Conservation (phyloP, 2,113 vertebrate species). For the Oryzias curvinotus region DNA sequence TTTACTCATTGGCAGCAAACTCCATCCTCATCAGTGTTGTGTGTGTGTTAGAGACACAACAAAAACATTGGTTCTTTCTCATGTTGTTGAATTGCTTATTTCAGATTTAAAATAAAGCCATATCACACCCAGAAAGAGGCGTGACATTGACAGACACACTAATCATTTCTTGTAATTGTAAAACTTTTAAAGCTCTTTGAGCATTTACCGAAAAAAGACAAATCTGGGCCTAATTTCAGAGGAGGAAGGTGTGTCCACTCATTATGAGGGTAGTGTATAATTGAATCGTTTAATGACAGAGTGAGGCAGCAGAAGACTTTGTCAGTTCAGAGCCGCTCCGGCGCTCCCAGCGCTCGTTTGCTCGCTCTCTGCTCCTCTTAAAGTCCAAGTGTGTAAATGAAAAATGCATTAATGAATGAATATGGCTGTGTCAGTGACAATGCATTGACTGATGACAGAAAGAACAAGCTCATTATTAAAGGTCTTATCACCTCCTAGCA, state of each 20-base stretch:
- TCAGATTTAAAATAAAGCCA: too few relatives aligned
- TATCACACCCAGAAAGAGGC: too few relatives aligned
- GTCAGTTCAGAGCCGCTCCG: conserved; percentile 21
- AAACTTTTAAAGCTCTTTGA: too few relatives aligned
- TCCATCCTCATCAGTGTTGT: conserved; percentile 23
- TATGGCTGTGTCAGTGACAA: conserved; percentile 48
- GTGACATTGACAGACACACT: too few relatives aligned
- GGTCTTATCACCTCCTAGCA: conserved; percentile 67
- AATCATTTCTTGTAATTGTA: too few relatives aligned
- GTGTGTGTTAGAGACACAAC: not conserved
- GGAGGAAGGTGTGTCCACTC: conserved; percentile 3
- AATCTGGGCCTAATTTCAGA: conserved; percentile 11
- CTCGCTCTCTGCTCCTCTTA: conserved; percentile 22
- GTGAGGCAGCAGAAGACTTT: conserved; percentile 1
- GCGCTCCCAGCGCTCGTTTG: conserved; percentile 3
- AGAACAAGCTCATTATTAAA: conserved; percentile 65
- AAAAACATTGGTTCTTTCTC: too few relatives aligned
- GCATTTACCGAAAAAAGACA: conserved; percentile 15
- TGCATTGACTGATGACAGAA: conserved; percentile 63
- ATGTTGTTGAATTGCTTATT: too few relatives aligned
- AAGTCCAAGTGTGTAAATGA: conserved; percentile 45
- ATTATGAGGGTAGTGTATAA: conserved; percentile 18
- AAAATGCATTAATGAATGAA: conserved; percentile 59
- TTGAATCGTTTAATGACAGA: conserved; percentile 21
- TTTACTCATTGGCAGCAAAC: conserved; percentile 25